Base-by-base conservation (phyloP, 2,113 vertebrate genomes). In the Callocephalon fimbriatum region DNA sequence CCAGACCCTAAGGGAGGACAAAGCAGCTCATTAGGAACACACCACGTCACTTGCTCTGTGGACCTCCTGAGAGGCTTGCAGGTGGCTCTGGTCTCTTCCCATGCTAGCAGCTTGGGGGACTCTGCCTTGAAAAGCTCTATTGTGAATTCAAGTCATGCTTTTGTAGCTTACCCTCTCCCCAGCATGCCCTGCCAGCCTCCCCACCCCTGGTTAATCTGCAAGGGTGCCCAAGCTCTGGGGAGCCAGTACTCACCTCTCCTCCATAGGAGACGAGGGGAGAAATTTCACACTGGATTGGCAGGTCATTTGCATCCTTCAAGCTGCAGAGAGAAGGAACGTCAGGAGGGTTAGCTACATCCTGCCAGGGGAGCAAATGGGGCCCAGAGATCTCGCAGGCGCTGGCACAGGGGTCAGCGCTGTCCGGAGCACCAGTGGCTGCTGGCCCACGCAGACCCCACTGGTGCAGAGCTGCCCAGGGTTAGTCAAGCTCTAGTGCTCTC, bases 271-370 rank as follows among this genome's bases (percentile, higher is more conserved):
- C 86, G 10, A 99, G 98, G 14, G 99, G 99, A 45, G 99, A 99
- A 96, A 99, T 99, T 97, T 99, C 99, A 97, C 99, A 99, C 96
- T 99, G 99, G 97, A 99, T 99, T 32, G 99, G 99, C 86, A 98
- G 96, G 93, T 99, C 99, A 1, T 98, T 99, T 90, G 99, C 99
- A 44, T 99, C 99, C 97, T 99, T 99, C 97, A 99, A 95, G 90
- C 99, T 99, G 61, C 42, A 78, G 58, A 79, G 80, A 73, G 58
- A 74, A 53, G 22, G 1, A 5, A 32, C 35, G 26, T 67, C 35
- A 68, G n/a, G 10, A 90, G 42, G 37, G 56, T 88, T 10, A 85
- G n/a, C 29, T 20, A 35, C 10, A 20, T 17, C 37, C 44, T 5
- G 0, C 4, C 9, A 18, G 17, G 15, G 47, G 13, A 53, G 8